Base-by-base conservation (phyloP, 1,140 invertebrate genomes). In the Pygmarrhopalites habei region DNA sequence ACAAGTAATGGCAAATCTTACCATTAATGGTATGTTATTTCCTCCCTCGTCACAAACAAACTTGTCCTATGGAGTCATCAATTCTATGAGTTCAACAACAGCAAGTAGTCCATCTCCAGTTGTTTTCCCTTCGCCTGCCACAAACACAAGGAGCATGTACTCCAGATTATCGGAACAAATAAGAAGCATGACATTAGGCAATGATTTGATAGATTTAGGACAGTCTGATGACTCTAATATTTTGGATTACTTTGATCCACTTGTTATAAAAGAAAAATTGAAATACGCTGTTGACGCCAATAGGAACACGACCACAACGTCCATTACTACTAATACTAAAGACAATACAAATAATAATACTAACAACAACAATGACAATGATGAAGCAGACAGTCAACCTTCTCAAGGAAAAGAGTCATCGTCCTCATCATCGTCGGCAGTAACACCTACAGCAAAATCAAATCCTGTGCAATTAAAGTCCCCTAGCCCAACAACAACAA, bases 171-270 rank as follows among this genome's bases (percentile, higher is more conserved):
- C 55, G 2, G 62, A 61, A 25, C 52, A 64, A 19, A 26, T 68
- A 21, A 56, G 47, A 7, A 15, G 21, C 7, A 43, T 67, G 29
- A 43, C 55, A 19, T 23, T 15, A n/a, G 44, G 21, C 15, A 60
- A 64, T 44, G 68, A 70, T 57, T 55, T 70, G 4, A 70, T 70
- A 56, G 68, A 70, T 56, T 56, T 70, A 17, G 68, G 68, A 3
- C 44, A 59, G 12, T 35, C 19, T 3, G 62, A 66, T 23, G 29
- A 43, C 23, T 41, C 52, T 19, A 66, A 66, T 60, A 67, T 70
- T 52, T 29, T 70, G n/a, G 65, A 67, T 23, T 65, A 64, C 32
- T 70, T 70, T 59, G 68, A 70, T 39, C 68, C 68, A 25, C 30
- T 70, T 62, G 29, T 44, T 43, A 53, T 30, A 23, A 3, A 15